Evolutionary conservation across 1,140 invertebrate genomes (phyloP), one percentile per base, ranked within the genome.

Genomic region (Drosophila mayri): DNA sequence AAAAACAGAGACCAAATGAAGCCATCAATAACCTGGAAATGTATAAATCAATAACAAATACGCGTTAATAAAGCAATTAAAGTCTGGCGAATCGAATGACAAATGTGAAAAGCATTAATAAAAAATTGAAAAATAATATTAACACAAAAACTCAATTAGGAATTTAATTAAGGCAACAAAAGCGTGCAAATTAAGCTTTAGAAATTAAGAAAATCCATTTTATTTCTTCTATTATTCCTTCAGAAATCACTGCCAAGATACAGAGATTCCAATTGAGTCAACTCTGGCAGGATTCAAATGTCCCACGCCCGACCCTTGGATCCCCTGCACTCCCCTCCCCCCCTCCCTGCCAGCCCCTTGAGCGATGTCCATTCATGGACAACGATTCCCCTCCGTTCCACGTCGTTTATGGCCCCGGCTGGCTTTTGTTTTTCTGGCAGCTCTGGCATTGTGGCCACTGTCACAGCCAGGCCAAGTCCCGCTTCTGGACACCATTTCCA

Each of bases 371-470:
- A 85, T 81, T 81, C 81, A 84, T 76, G 76, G 71, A 63, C 70
- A 71, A 47, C 46, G 40, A 44, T 22, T 73, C 46, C 54, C 46
- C 61, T 30, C 43, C 22, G 28, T 46, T 68, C 66, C 25, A n/a
- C 37, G 46, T 25, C 46, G 46, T 10, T n/a, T 25, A 47, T 16
- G 14, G 66, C 32, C 32, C 41, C 41, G 41, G 32, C 35, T 54
- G 68, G 55, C 76, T 71, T 84, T 84, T 84, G 76, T 85, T 76
- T 50, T 70, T 40, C 76, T 83, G 50, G 49, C 60, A 79, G 73
- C 55, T 59, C 40, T 70, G 50, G 64, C 73, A 84, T 81, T 85
- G 77, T 81, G 76, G 77, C 83, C 81, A 80, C 78, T 84, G 74
- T 75, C 81, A 79, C 63, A 61, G 50, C 50, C 61, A 65, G 66